phyloP scores from a whole-genome alignment of 1,140 invertebrate genomes.

The Drosophila burlai region DNA sequence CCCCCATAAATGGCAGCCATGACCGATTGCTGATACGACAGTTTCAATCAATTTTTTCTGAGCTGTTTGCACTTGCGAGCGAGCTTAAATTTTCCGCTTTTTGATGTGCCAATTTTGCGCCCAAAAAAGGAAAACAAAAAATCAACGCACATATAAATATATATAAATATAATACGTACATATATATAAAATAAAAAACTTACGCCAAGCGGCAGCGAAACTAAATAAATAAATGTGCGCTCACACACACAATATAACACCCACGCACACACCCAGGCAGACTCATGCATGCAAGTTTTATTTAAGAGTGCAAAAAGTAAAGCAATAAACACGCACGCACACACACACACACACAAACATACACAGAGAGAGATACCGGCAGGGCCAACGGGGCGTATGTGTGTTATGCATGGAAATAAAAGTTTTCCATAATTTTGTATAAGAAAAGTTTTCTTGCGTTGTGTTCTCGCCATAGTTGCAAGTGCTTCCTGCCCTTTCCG shows the following conservation, averaged over 20 bases:
- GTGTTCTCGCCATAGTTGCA: slow-evolving; percentile 72
- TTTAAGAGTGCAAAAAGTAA: slow-evolving; percentile 73
- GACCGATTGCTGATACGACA: slow-evolving; percentile 24
- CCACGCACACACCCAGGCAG: slow-evolving; percentile 16
- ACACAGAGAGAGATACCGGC: not conserved
- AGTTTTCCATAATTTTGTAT: slow-evolving; percentile 82
- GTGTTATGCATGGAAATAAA: slow-evolving; percentile 82
- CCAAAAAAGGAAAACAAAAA: slow-evolving; percentile 35
- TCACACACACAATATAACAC: slow-evolving; percentile 28
- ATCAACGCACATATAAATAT: not conserved
- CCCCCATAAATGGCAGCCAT: slow-evolving; percentile 11
- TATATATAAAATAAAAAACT: slow-evolving; percentile 37
- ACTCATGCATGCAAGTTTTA: slow-evolving; percentile 49
- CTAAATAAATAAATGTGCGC: slow-evolving; percentile 76
- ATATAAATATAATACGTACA: slow-evolving; percentile 5
- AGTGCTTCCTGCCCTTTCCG: slow-evolving; percentile 61
- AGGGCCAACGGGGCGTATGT: slow-evolving; percentile 41
- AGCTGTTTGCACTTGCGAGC: slow-evolving; percentile 26
- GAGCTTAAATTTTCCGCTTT: slow-evolving; percentile 68
- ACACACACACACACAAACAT: slow-evolving; percentile 5
- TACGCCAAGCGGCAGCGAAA: slow-evolving; percentile 64
- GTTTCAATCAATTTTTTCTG: slow-evolving; percentile 3
- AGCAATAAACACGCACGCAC: slow-evolving; percentile 66
- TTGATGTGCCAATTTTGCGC: slow-evolving; percentile 74
- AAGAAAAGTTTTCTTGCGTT: slow-evolving; percentile 79